Evolutionary conservation across 2,888 invertebrate species (phyloP).

Genomic region (Cheilosia vernalis): DNA sequence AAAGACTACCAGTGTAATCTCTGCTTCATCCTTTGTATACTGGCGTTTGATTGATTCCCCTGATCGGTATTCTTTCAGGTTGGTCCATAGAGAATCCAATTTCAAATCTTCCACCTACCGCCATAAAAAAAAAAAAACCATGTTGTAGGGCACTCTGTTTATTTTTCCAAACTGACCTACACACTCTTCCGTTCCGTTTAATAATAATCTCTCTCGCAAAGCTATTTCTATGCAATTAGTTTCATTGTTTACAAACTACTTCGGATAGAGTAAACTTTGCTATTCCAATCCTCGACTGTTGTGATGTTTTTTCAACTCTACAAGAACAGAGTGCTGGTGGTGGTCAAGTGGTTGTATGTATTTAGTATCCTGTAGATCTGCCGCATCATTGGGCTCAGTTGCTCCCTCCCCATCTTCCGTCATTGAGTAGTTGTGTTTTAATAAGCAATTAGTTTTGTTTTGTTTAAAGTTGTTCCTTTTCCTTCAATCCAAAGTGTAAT

Average conservation of each 20-base stretch:
- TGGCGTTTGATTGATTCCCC: too few relatives aligned
- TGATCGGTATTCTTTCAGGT: too few relatives aligned
- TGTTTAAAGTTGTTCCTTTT: slow-evolving; percentile 36
- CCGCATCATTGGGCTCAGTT: neutral
- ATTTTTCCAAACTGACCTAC: neutral
- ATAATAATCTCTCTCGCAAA: slow-evolving; percentile 18
- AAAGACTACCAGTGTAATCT: too few relatives aligned
- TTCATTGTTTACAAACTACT: slow-evolving; percentile 52
- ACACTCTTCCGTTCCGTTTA: neutral
- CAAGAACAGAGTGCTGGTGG: neutral
- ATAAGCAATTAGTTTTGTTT: slow-evolving; percentile 58
- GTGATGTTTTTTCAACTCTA: slow-evolving; percentile 8
- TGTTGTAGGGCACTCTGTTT: too few relatives aligned
- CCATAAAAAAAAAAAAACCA: too few relatives aligned
- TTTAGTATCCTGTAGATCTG: neutral
- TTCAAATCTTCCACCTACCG: too few relatives aligned
- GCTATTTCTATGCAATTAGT: slow-evolving; percentile 50
- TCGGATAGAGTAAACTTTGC: slow-evolving; percentile 33
- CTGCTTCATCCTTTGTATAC: too few relatives aligned
- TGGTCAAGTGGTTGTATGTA: slow-evolving; percentile 8
- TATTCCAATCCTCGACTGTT: slow-evolving; percentile 2
- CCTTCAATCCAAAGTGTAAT: slow-evolving; percentile 29
- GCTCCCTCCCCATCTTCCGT: neutral
- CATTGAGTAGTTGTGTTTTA: slow-evolving; percentile 35
- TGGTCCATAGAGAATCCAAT: too few relatives aligned